Evolutionary conservation across 2,113 vertebrate genomes (phyloP), one percentile per base, ranked within the genome.

Genomic region (Crotalus helleri): DNA sequence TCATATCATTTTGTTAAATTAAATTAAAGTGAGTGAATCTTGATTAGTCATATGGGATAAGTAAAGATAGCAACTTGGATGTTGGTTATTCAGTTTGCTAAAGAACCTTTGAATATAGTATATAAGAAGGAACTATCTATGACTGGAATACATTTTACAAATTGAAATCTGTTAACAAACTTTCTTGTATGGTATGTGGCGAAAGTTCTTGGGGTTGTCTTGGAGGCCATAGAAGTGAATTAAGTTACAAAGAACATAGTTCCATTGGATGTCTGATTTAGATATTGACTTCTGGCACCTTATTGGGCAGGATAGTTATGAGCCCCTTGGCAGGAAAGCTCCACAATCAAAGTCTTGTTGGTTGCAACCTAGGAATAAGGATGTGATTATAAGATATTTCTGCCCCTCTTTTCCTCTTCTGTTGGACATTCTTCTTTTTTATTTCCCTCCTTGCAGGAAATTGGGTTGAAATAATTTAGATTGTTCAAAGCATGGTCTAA

Each of bases 231-330:
- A 94, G 92, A 90, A 93, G 51, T 44, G 90, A 91, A 92, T 58
- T 58, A 92, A 90, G 19, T 46, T 90, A 8, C 2, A 91, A 93
- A 92, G 59, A 91, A 11, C 4, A 91, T 87, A 33, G 53, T 54
- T 90, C 10, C 33, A 15, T 87, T 91, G 93, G 88, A 88, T 61
- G 1, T 49, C 46, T 26, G 89, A 81, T 11, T 57, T 95, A 55
- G 90, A 92, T 94, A 93, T n/a, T 89, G 46, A 94, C 46, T 95
- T 21, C 85, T 10, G 4, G 5, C 33, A 21, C 33, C 17, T 81
- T 81, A 33, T 81, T 39, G 6, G 74, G 33, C 33, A 44, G 17
- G 29, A 21, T 39, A 81, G 33, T 81, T 81, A 81, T 81, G 74
- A 81, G 7, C 2, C 19, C 33, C 74, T 81, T 81, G 21, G 17